Evolutionary conservation across 2,888 invertebrate species (phyloP), one percentile per base, ranked within the genome.

Genomic region (Cataglyphis livida): DNA sequence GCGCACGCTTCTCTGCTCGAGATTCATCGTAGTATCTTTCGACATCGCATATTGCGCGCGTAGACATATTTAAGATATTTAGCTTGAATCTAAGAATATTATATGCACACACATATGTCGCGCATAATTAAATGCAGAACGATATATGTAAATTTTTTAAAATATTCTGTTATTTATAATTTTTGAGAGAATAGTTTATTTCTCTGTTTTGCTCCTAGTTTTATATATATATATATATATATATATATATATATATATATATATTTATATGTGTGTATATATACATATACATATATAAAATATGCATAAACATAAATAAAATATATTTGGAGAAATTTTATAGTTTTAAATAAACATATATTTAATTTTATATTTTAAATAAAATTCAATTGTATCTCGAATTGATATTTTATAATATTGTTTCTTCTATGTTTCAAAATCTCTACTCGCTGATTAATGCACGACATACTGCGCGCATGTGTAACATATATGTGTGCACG

Each of bases 21-120:
- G 35, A 81, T 82, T 81, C 74, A 35, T 62, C 54, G 64, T 82
- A 59, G 82, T 54, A 65, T 68, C 76, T 76, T 35, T 32, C 10
- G 62, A 66, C 35, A 76, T 4, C n/a, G 32, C 3, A 5, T n/a
- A 66, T 81, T 70, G 35, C 28, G 9, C 70, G 35, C 28, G 9
- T 57, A 3, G 44, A 57, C n/a, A 4, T 65, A 21, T 41, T 66
- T 66, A 25, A 28, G 28, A 38, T 28, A 38, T 25, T 38, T 62
- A 25, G 10, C 15, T n/a, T 18, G 15, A n/a, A 12, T 76, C 57
- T 41, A 54, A 68, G 61, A n/a, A 73, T 65, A 81, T n/a, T 12
- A 54, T 41, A 65, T 57, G 59, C n/a, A 61, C 41, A 54, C n/a
- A 51, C 51, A n/a, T 12, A 54, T 54, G 38, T 66, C 38, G 75